phyloP scores from a whole-genome alignment of 2,797 vertebrate genomes.

The Phyllotis vaccarum region DNA sequence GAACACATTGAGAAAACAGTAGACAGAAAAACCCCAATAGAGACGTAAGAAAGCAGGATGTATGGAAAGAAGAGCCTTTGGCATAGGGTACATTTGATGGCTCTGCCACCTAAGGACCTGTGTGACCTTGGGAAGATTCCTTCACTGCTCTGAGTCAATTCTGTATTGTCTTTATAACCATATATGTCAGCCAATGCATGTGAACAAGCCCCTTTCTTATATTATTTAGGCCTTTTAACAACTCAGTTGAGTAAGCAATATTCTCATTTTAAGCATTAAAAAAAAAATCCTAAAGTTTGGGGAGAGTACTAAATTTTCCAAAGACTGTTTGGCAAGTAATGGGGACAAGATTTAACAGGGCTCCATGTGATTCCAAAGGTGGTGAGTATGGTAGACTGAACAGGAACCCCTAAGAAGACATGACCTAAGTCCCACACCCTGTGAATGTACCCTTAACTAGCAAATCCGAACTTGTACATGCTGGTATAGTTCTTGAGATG shows the following conservation, averaged over 20 bases:
- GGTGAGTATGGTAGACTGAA: accelerated
- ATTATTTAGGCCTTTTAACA: not conserved
- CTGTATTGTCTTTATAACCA: not conserved
- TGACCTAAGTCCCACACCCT: not conserved
- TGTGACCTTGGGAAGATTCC: not conserved
- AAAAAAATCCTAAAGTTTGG: not conserved
- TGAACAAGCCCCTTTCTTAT: not conserved
- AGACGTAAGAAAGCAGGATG: not conserved
- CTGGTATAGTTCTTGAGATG: not conserved
- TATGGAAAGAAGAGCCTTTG: not conserved
- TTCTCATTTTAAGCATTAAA: not conserved
- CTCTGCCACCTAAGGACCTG: not conserved
- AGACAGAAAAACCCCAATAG: accelerated
- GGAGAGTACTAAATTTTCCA: not conserved
- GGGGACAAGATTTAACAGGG: not conserved
- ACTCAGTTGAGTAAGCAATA: not conserved
- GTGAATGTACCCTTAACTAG: not conserved
- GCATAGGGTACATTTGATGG: not conserved
- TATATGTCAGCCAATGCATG: accelerated
- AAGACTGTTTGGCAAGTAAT: not conserved
- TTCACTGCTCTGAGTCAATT: not conserved
- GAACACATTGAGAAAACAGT: not conserved
- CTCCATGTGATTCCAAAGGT: not conserved
- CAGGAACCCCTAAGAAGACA: not conserved
- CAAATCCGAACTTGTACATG: not conserved